These are phyloP conservation scores for Antheraea mylitta DNA, from an alignment of 1,140 invertebrate species.

Conservation along the genomic window DNA sequence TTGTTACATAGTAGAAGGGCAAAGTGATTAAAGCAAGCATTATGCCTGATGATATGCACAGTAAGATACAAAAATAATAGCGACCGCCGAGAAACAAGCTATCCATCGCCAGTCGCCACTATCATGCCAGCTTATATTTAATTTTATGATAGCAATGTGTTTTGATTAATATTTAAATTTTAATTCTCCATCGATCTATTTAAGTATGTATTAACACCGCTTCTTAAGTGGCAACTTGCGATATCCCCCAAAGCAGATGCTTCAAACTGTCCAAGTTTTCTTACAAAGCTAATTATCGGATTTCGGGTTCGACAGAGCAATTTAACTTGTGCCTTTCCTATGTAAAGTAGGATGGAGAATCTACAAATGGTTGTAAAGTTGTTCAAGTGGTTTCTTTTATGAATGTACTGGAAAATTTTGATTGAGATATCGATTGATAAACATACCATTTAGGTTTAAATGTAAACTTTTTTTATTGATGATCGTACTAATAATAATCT, in stretches of 20 bases:
- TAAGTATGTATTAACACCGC: constrained; percentile 5
- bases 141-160: not conserved
- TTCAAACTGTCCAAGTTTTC: constrained; percentile 34
- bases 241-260: constrained; percentile 29
- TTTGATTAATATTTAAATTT: not conserved
- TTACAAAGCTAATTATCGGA: constrained; percentile 29
- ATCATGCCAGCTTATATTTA: no score
- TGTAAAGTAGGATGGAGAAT: not conserved
- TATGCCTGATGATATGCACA: no score
- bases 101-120: no score
- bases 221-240: constrained; percentile 15
- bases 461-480: no score
- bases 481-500: no score
- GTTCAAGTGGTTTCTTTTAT: not conserved
- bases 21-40: no score
- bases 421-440: not conserved
- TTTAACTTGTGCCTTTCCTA: constrained; percentile 13
- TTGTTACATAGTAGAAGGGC: no score
- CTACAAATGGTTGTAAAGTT: not conserved
- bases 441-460: no score
- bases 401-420: not conserved
- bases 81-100: no score
- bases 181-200: not conserved
- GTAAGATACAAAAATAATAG: no score
- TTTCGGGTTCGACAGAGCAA: constrained; percentile 23